A percentile compares a stretch with the other conserved stretches of the same genome.
phyloP scores from a whole-genome alignment of 2,888 invertebrate genomes.

The Coremacera marginata region DNA sequence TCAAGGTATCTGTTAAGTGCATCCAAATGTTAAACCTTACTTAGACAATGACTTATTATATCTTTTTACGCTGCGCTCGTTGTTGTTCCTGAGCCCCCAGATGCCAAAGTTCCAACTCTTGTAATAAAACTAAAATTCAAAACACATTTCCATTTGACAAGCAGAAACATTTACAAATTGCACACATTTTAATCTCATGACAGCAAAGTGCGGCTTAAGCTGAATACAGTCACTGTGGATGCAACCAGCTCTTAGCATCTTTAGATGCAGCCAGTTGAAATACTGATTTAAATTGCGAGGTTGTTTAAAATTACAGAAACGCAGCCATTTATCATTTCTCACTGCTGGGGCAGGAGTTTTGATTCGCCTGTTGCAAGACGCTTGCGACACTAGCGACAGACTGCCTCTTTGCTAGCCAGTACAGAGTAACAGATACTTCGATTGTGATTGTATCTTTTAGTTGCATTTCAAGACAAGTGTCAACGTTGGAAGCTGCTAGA shows the following conservation, averaged over 20 bases:
- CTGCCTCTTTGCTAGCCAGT: conserved; percentile 12
- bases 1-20: background rate
- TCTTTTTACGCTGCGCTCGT: background rate
- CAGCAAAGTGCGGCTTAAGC: conserved; percentile 17
- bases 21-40: background rate
- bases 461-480: conserved; percentile 66
- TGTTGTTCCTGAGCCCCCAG: no score
- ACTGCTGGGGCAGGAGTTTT: conserved; percentile 29
- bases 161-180: conserved; percentile 61
- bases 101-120: no score
- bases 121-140: background rate
- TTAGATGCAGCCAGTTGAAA: conserved; percentile 22
- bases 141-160: conserved; percentile 53
- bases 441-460: conserved; percentile 64
- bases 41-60: conserved; percentile 38
- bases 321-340: conserved; percentile 64
- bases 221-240: conserved; percentile 25
- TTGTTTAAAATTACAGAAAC: conserved; percentile 59
- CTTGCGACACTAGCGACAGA: conserved; percentile 44
- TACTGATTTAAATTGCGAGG: conserved; percentile 63
- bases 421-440: conserved; percentile 37
- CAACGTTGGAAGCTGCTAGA: conserved; percentile 44
- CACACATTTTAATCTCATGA: conserved; percentile 58
- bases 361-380: conserved; percentile 33
- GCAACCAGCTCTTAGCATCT: background rate